phyloP scores from a whole-genome alignment of 2,888 invertebrate genomes.

The Zhuqinia jingwanae region DNA sequence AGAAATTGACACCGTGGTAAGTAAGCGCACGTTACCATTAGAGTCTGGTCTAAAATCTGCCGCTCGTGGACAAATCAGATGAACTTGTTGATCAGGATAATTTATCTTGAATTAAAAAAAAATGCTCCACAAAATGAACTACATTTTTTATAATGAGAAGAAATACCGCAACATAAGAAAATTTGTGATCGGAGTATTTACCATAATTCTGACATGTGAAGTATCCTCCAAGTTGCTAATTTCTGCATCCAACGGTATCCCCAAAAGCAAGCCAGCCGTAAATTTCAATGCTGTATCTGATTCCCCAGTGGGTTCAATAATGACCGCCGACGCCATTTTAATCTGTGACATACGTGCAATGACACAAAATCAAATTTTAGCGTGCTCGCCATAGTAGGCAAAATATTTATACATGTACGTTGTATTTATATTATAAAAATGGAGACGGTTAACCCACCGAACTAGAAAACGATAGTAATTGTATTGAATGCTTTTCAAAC shows the following conservation, averaged over 20 bases:
- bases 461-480: slow-evolving; percentile 81
- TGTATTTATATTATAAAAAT: not conserved
- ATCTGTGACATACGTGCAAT: slow-evolving; percentile 82
- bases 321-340: slow-evolving; percentile 89
- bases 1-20: slow-evolving; percentile 93
- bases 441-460: slow-evolving; percentile 71
- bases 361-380: not conserved
- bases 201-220: slow-evolving; percentile 89
- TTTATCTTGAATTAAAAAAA: slow-evolving; percentile 80
- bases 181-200: slow-evolving; percentile 83
- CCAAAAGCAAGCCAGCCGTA: slow-evolving; percentile 94
- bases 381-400: no score
- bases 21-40: slow-evolving; percentile 83
- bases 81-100: slow-evolving; percentile 95
- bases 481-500: slow-evolving; percentile 86
- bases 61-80: slow-evolving; percentile 89
- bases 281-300: slow-evolving; percentile 92
- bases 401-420: no score
- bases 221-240: slow-evolving; percentile 90
- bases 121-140: not conserved
- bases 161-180: not conserved
- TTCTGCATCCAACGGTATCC: slow-evolving; percentile 93
- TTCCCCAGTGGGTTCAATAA: slow-evolving; percentile 92
- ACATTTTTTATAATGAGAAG: no score
- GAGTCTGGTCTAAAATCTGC: slow-evolving; percentile 86